Percentiles rank a stretch among this genome's conserved stretches.
phyloP scores from a whole-genome alignment of 2,113 vertebrate species.

The Pangasianodon gigas region DNA sequence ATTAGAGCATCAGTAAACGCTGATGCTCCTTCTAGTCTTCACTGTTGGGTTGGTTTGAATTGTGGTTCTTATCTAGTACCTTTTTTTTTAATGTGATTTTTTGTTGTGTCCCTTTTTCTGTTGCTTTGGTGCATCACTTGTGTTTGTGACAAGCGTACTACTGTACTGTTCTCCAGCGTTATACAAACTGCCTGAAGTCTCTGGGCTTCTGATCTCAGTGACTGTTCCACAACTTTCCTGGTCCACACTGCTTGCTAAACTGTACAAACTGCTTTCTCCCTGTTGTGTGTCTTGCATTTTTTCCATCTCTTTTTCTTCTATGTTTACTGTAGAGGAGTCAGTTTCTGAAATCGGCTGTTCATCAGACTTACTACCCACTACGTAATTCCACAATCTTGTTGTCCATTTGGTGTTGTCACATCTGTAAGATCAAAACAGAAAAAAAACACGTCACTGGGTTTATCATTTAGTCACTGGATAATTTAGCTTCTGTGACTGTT shows the following conservation, averaged over 20 bases:
- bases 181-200: no score
- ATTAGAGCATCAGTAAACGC: no score
- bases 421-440: constrained; percentile 2
- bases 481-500: neutral
- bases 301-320: neutral
- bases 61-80: no score
- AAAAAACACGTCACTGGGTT: neutral
- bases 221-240: no score
- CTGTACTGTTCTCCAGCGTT: no score
- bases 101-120: no score
- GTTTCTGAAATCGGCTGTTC: neutral
- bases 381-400: fast-evolving
- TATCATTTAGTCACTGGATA: neutral
- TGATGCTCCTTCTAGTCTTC: no score
- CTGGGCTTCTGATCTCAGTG: no score
- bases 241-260: neutral
- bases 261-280: neutral
- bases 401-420: neutral
- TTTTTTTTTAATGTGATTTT: no score
- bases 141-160: no score
- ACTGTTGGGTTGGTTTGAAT: no score
- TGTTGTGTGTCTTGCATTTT: neutral
- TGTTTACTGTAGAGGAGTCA: neutral
- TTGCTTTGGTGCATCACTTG: no score
- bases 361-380: neutral